These are phyloP conservation scores for Limnodromus scolopaceus DNA, from an alignment of 2,797 vertebrate species.

Conservation along the genomic window DNA sequence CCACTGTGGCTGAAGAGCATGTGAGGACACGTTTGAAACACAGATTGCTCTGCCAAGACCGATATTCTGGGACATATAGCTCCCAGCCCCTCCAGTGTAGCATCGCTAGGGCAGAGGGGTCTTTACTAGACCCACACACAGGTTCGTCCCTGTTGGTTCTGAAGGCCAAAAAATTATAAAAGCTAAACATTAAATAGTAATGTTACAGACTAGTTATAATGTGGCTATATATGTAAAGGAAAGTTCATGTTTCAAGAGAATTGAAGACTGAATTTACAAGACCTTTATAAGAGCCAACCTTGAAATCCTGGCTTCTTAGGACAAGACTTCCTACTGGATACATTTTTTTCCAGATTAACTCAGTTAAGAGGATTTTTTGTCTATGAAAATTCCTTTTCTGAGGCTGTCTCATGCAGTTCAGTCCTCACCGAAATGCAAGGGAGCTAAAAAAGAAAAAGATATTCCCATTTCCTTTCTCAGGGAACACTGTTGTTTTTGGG, in stretches of 20 bases:
- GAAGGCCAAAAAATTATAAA: background rate
- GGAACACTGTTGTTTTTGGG: background rate
- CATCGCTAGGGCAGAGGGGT: background rate
- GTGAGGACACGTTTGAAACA: background rate
- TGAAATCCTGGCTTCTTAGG: background rate
- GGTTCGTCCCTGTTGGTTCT: background rate
- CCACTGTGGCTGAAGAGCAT: background rate
- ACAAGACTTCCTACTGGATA: background rate
- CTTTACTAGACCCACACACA: background rate
- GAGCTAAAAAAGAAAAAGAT: background rate
- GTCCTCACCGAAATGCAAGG: background rate
- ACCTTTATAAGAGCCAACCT: background rate
- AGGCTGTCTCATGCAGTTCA: background rate
- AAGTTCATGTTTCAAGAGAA: background rate
- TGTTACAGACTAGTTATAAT: background rate
- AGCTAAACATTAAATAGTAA: conserved; percentile 15
- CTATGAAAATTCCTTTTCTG: background rate
- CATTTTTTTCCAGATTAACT: background rate
- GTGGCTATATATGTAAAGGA: background rate
- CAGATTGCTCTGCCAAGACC: background rate
- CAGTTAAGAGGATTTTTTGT: background rate
- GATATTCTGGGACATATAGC: background rate
- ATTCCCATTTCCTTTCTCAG: background rate
- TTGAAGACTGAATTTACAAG: background rate
- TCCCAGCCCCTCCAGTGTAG: background rate